These are phyloP conservation scores for Acronicta aceris DNA, from an alignment of 2,888 invertebrate species.

Conservation along the genomic window DNA sequence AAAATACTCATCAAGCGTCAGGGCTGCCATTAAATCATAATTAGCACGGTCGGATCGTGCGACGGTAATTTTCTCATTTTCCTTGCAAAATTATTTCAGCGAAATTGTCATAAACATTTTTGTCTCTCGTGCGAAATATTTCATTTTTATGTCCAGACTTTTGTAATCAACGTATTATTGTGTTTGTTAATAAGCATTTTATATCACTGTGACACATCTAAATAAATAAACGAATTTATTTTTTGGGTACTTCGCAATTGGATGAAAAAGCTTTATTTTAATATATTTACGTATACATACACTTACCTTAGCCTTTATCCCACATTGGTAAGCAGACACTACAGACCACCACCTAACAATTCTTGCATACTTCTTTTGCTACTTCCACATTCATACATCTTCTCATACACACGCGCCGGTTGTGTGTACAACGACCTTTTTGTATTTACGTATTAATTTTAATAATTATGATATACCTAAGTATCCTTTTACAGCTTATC, in stretches of 20 bases:
- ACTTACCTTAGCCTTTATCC: no score
- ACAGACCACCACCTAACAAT: no score
- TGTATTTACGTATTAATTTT: no score
- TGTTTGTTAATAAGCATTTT: constrained; percentile 39
- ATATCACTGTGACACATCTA: constrained; percentile 7
- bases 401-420: no score
- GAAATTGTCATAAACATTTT: constrained; percentile 52
- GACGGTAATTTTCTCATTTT: constrained; percentile 61
- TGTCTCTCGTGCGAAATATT: constrained; percentile 52
- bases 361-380: no score
- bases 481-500: no score
- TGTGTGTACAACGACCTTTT: no score
- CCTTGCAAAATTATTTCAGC: constrained; percentile 50
- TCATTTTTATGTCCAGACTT: constrained; percentile 44
- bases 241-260: no score
- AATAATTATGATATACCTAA: no score
- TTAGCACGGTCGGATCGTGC: constrained; percentile 62
- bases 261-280: no score
- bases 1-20: constrained; percentile 57
- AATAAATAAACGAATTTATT: not conserved
- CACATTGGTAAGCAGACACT: no score
- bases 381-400: no score
- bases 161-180: constrained; percentile 43
- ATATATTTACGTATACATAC: not conserved
- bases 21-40: constrained; percentile 70